A percentile compares a stretch with the other conserved stretches of the same genome.
These are phyloP conservation scores for Apamea crenata DNA, from an alignment of 2,888 invertebrate genomes.

Conservation along the genomic window DNA sequence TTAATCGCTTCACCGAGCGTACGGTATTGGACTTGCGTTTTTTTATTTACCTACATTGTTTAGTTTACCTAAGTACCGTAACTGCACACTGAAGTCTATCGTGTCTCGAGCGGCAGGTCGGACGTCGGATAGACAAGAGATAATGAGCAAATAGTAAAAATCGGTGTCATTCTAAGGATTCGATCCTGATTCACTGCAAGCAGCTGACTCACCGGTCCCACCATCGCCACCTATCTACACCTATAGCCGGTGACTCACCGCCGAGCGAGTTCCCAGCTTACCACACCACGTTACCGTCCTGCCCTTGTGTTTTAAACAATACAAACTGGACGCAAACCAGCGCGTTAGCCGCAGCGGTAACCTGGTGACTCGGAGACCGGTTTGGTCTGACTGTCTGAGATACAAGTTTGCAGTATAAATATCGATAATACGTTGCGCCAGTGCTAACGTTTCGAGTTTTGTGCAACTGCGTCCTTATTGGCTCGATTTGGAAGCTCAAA, in stretches of 20 bases:
- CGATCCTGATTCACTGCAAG: slow-evolving; percentile 73
- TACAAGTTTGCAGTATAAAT: slow-evolving; percentile 65
- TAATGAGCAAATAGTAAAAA: slow-evolving; percentile 67
- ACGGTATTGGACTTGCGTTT: slow-evolving; percentile 61
- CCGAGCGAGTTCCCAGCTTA: slow-evolving; percentile 55
- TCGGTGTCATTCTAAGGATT: slow-evolving; percentile 70
- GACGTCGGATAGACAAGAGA: slow-evolving; percentile 37
- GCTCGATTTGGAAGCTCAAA: slow-evolving; percentile 53
- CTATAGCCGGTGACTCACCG: slow-evolving; percentile 73
- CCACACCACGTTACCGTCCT: slow-evolving; percentile 61
- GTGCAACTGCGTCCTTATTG: slow-evolving; percentile 57
- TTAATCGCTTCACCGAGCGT: slow-evolving; percentile 65
- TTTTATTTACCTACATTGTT: slow-evolving; percentile 51
- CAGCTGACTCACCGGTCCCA: slow-evolving; percentile 70
- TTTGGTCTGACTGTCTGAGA: slow-evolving; percentile 59
- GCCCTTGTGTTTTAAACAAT: slow-evolving; percentile 65
- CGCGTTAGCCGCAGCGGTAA: slow-evolving; percentile 63
- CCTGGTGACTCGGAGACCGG: slow-evolving; percentile 65
- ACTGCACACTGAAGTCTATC: slow-evolving; percentile 45
- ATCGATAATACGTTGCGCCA: slow-evolving; percentile 59
- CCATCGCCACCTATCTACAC: slow-evolving; percentile 56
- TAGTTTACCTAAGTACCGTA: slow-evolving; percentile 56
- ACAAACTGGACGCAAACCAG: slow-evolving; percentile 66
- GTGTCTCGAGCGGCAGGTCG: slow-evolving; percentile 15
- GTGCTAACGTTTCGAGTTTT: slow-evolving; percentile 61